Base-by-base conservation (phyloP, 1,140 invertebrate species). In the Antheraea mylitta region DNA sequence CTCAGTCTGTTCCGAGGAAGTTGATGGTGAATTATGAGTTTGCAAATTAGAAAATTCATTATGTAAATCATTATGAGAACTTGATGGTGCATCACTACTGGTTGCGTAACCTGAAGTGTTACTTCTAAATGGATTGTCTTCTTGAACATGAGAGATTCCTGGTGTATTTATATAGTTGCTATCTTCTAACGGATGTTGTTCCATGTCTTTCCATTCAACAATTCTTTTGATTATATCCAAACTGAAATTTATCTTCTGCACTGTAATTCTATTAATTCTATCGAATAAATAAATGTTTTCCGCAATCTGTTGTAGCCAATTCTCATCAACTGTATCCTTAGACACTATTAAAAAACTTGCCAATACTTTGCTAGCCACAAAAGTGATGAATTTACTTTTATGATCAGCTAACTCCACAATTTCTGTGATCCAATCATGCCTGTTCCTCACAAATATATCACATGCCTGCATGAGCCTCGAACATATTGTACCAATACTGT, bases 191-290 rank as follows among this genome's bases (percentile, higher is more conserved):
- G 96, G 96, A 93, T 97, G 97, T 70, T 96, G 94, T 74, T 96
- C 95, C 45, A 95, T 93, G 85, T 98, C 96, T 85, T 97, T 97
- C 95, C 96, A 97, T 82, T 98, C 97, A 0, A 98, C 95, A 71
- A 98, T 95, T 67, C 96, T 94, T 79, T 96, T 96, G 58, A 98
- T 95, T 58, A 97, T 95, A 80, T 98, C 97, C 72, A 98, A 89
- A 65, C 96, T 96, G 83, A 97, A 97, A 71, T 96, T 95, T 85
- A 97, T 96, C 90, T 96, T 96, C 79, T 93, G 93, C 68, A 94
- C 93, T 63, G 93, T 94, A 30, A 92, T 87, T 73, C 92, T 91
- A 78, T 94, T 93, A 42, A 94, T 88, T 63, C 89, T 90, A 79
- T 94, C 93, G 77, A 93, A 93, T 63, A 92, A 88, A 75, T 94